phyloP scores from a whole-genome alignment of 2,113 vertebrate genomes.

The Hippolais icterina region DNA sequence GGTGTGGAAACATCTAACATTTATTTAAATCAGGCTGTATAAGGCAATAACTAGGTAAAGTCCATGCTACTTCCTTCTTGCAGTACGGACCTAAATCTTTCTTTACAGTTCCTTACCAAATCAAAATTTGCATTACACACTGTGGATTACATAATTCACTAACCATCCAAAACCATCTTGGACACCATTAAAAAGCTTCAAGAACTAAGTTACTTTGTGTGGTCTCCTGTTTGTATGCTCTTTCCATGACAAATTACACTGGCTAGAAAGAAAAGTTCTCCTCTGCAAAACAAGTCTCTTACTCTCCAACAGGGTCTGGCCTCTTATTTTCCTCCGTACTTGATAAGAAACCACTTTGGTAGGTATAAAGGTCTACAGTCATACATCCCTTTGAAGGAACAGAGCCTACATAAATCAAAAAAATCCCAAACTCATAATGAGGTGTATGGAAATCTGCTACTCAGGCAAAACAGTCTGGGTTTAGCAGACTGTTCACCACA shows the following conservation, averaged over 20 bases:
- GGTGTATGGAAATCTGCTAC: constrained; percentile 56
- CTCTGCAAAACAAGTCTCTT: neutral
- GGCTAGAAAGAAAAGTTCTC: neutral
- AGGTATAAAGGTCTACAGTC: neutral
- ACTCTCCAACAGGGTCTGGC: neutral
- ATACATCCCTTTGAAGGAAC: constrained; percentile 23
- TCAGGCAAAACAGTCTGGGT: constrained; percentile 64
- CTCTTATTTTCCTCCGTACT: neutral
- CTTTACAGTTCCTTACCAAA: neutral
- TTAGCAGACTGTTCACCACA: constrained; percentile 61
- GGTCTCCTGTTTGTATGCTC: neutral
- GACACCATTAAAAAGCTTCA: neutral
- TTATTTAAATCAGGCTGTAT: neutral
- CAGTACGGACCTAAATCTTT: neutral
- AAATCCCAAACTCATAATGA: constrained; percentile 11
- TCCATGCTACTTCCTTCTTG: neutral
- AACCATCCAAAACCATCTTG: neutral
- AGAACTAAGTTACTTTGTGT: neutral
- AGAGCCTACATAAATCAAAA: constrained; percentile 35
- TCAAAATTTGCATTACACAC: neutral
- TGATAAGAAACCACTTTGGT: neutral
- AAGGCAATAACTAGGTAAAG: neutral
- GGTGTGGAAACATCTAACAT: neutral
- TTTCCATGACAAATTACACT: neutral
- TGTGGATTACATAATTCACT: neutral